Conservation (phyloP, 2,113 vertebrate genomes). For the Sula dactylatra region DNA sequence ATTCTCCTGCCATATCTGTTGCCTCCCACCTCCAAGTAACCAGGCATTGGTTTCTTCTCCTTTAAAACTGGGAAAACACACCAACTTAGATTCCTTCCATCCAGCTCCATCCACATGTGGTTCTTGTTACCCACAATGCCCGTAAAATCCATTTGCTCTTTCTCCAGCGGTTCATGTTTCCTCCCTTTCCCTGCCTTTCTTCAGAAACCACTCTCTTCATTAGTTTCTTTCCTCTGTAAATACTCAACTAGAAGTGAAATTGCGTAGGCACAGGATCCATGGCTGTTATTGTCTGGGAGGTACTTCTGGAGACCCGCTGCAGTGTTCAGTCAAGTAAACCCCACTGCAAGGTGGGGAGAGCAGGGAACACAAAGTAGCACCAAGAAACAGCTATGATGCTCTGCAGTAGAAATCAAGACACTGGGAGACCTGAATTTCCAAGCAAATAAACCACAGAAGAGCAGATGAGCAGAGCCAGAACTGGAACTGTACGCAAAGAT, state of each 20-base stretch:
- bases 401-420: background rate
- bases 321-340: background rate
- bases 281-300: background rate
- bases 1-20: background rate
- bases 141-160: background rate
- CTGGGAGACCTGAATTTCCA: background rate
- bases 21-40: background rate
- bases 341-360: background rate
- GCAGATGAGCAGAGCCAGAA: background rate
- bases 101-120: slow-evolving; percentile 32
- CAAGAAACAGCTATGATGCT: background rate
- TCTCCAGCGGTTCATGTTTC: slow-evolving; percentile 21
- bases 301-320: background rate
- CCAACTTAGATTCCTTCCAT: background rate
- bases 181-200: background rate
- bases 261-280: background rate
- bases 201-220: background rate
- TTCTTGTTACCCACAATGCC: slow-evolving; percentile 31
- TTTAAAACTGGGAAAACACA: background rate
- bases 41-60: background rate
- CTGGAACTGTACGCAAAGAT: background rate
- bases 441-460: background rate
- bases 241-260: background rate
- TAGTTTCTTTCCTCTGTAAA: background rate
- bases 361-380: background rate